Conservation (phyloP, 2,797 vertebrate genomes). For the Pangasius djambal region DNA sequence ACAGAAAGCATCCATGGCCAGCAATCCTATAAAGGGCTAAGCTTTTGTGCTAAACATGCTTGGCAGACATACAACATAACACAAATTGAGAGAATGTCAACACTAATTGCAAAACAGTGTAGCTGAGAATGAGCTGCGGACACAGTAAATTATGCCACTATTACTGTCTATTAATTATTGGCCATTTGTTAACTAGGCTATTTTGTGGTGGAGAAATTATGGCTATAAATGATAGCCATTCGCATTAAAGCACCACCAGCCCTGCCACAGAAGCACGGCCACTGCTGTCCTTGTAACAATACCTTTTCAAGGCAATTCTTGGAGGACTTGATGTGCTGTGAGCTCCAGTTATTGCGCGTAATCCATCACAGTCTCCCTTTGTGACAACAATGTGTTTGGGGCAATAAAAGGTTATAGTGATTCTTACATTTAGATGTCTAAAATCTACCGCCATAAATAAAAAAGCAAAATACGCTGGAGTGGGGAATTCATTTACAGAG, state of each 20-base stretch:
- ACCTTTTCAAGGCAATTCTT: neutral
- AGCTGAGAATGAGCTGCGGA: neutral
- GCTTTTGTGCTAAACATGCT: neutral
- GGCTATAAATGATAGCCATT: neutral
- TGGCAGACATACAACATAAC: neutral
- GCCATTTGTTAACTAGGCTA: slow-evolving; percentile 2
- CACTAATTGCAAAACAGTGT: neutral
- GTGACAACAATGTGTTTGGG: neutral
- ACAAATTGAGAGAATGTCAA: neutral
- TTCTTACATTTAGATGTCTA: neutral
- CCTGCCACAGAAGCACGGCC: neutral
- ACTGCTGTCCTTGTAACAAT: neutral
- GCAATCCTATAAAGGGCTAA: neutral
- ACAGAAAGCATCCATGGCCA: neutral
- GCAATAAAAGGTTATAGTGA: neutral
- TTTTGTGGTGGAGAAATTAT: neutral
- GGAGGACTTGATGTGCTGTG: neutral
- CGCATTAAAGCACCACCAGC: neutral
- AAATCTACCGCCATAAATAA: neutral
- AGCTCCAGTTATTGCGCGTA: neutral
- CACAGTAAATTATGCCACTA: neutral
- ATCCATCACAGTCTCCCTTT: neutral
- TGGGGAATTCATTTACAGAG: neutral
- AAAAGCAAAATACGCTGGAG: neutral
- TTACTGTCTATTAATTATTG: neutral